phyloP scores from a whole-genome alignment of 2,888 invertebrate species.

The Meiosimyza decipiens region DNA sequence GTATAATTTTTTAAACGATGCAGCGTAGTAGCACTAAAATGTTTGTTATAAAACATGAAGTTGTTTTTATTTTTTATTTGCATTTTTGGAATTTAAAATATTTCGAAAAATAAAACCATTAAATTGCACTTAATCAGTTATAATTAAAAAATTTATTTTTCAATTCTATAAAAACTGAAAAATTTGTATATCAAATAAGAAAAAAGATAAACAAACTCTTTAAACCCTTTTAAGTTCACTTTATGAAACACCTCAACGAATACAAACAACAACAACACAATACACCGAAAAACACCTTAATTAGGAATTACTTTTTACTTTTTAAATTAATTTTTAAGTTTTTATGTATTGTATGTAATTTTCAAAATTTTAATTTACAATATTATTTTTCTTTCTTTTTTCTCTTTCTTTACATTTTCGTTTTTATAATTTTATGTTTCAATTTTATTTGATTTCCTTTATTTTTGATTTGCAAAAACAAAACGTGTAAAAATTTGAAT shows the following conservation, averaged over 20 bases:
- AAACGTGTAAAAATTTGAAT: slow-evolving; percentile 26
- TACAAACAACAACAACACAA: too few species aligned
- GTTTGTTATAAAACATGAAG: too few species aligned
- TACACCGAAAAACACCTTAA: too few species aligned
- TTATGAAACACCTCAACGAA: too few species aligned
- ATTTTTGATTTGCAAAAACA: slow-evolving; percentile 19
- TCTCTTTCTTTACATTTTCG: slow-evolving; percentile 35
- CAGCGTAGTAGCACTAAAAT: too few species aligned
- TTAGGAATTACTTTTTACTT: slow-evolving; percentile 19
- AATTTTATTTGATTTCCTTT: slow-evolving; percentile 4
- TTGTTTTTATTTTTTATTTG: too few species aligned
- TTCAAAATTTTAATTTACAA: slow-evolving; percentile 2
- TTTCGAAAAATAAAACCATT: background rate
- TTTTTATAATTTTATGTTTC: slow-evolving; percentile 23
- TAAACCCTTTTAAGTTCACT: too few species aligned
- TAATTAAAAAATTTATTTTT: slow-evolving; percentile 24
- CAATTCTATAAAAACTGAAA: slow-evolving; percentile 20
- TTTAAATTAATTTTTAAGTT: slow-evolving; percentile 35
- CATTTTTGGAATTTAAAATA: too few species aligned
- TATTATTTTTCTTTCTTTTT: slow-evolving; percentile 33
- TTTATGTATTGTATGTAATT: slow-evolving; percentile 15
- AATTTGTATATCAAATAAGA: too few species aligned
- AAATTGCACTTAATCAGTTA: background rate
- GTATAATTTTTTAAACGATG: slow-evolving; percentile 14
- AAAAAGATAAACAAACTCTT: too few species aligned